Base-by-base conservation (phyloP, 2,888 invertebrate genomes). In the Alviniconcha strummeri region DNA sequence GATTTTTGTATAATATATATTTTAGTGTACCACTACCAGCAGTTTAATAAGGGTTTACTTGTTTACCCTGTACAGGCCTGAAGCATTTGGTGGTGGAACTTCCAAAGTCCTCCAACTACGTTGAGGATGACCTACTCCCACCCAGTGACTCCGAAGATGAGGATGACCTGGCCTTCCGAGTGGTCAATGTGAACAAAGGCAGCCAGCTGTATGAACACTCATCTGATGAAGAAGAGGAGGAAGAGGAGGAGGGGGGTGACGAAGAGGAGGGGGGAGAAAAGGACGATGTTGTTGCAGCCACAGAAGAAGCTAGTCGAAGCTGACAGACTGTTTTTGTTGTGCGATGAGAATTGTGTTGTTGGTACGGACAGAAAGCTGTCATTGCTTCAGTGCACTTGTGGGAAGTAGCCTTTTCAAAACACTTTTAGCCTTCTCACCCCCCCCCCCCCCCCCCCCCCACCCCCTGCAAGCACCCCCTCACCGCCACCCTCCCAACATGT, bases 81-180 rank as follows among this genome's bases (percentile, higher is more conserved):
- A 85, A 69, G 88, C 88, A 36, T 93, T 93, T 85, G 78, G 64
- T 7, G 13, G 9, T n/a, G 19, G 19, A 64, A 60, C 60, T 57
- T 11, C 85, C 82, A 60, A 88, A 86, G 56, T 78, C 81, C 60
- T 85, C 89, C n/a, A 81, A 86, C 19, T 88, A 76, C 36, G 69
- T 90, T 72, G 91, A 91, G 9, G 89, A 90, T 64, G 92, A 92
- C 79, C 88, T 93, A 89, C 86, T 93, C 69, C 92, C 93, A 4
- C 92, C 92, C 0, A 90, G 90, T 88, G 91, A 91, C 79, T 86
- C 86, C 84, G 90, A 89, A 9, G 88, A 88, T 64, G 86, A 84
- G 17, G 88, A 88, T 54, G 88, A 89, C 69, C 85, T 88, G 83
- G 86, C 90, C 9, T 86, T 88, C 8, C 91, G 90, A 83, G 85